Conservation (phyloP, 1,140 invertebrate species). For the Capitella teleta region DNA sequence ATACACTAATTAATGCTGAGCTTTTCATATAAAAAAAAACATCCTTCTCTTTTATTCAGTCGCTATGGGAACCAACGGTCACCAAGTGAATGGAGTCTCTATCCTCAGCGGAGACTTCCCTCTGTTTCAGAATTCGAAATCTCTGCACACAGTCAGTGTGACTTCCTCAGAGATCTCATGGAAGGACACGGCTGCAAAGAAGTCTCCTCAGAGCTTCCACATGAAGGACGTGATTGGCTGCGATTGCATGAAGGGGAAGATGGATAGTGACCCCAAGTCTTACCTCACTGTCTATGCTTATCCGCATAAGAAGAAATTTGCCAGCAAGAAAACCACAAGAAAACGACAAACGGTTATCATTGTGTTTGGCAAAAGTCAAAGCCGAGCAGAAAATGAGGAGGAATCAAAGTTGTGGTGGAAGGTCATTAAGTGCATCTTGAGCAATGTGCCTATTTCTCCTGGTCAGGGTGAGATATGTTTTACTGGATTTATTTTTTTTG, state of each 20-base stretch:
- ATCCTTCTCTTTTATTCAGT: too few relatives aligned
- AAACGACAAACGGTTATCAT: conserved; percentile 67
- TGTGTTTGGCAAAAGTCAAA: conserved; percentile 64
- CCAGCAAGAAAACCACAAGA: conserved; percentile 46
- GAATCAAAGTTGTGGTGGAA: conserved; percentile 72
- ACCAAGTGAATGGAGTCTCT: background rate
- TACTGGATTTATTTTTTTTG: too few relatives aligned
- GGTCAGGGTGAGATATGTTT: too few relatives aligned
- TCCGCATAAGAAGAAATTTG: conserved; percentile 55
- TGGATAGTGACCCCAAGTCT: conserved; percentile 52
- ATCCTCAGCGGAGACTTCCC: background rate
- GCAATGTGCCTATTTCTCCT: conserved; percentile 6
- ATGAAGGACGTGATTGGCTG: conserved; percentile 31
- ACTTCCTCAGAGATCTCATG: background rate
- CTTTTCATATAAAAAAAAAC: too few relatives aligned
- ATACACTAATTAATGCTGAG: too few relatives aligned
- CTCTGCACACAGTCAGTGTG: background rate
- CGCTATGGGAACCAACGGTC: too few relatives aligned
- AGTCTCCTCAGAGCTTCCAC: background rate
- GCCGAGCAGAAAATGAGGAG: conserved; percentile 70
- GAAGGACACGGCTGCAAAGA: background rate
- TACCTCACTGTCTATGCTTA: conserved; percentile 81
- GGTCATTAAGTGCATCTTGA: conserved; percentile 26
- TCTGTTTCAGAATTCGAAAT: background rate
- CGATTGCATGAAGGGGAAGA: conserved; percentile 46